phyloP scores from a whole-genome alignment of 2,113 vertebrate species.

The Atlantisia rogersi region DNA sequence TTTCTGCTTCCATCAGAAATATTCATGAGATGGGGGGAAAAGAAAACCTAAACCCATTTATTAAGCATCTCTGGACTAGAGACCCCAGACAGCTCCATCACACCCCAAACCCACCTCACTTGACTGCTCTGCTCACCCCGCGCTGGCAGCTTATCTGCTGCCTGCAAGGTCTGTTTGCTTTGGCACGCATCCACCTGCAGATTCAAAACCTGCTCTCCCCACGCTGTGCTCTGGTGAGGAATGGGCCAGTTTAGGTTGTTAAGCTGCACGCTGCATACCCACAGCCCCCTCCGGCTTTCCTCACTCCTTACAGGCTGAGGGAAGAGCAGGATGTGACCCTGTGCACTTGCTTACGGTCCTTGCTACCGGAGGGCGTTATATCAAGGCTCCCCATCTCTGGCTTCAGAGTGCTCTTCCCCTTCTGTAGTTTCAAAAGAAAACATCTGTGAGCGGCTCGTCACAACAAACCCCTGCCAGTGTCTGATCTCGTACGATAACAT shows the following conservation, averaged over 20 bases:
- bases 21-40: fast-evolving
- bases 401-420: constrained; percentile 29
- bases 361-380: neutral
- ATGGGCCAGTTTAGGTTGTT: neutral
- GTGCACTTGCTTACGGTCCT: neutral
- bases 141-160: neutral
- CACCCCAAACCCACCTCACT: fast-evolving
- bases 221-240: neutral
- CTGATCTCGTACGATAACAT: constrained; percentile 57
- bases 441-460: constrained; percentile 11
- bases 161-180: neutral
- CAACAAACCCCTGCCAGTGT: constrained; percentile 27
- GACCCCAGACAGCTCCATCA: neutral
- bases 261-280: neutral
- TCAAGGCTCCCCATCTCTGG: neutral
- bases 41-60: fast-evolving
- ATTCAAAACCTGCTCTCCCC: fast-evolving
- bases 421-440: constrained; percentile 47
- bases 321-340: neutral
- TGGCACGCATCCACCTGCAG: fast-evolving
- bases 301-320: fast-evolving
- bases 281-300: neutral
- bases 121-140: fast-evolving
- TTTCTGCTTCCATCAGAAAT: neutral
- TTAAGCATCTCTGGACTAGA: neutral